Evolutionary conservation across 2,888 invertebrate species (phyloP), one percentile per base, ranked within the genome.

Genomic region (Liodrosophila aerea): DNA sequence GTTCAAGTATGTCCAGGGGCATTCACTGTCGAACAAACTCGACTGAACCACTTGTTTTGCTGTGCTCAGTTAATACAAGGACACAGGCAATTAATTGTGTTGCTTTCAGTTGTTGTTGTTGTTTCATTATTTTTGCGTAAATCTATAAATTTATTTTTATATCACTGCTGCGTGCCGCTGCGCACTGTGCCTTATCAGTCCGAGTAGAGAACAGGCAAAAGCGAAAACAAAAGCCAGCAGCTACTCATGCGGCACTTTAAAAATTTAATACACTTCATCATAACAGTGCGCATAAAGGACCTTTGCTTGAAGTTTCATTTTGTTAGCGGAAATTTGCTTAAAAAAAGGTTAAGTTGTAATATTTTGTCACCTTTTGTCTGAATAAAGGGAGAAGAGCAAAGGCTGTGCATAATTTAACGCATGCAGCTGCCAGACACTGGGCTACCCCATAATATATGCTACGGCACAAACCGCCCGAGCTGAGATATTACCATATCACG

Each of bases 391-490:
- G 15, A n/a, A 34, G 1, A 29, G 64, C 68, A 73, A 76, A 75
- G 59, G 71, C 80, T 77, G 72, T 83, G 83, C 85, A 85, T 85
- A 85, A 85, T 82, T 85, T 84, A 83, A 64, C 70, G 71, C 67
- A 65, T 66, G 58, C 62, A 81, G 57, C 34, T 61, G 56, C 40
- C 53, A 64, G 64, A 67, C 70, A 62, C 2, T 9, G 36, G 51
- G 37, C 37, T 49, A 62, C 52, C 37, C 63, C 62, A 56, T 80
- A 76, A 81, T 76, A 72, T 77, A 77, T 75, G 76, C 77, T 73
- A 71, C 50, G 47, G 39, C 41, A 62, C 39, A 64, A 53, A 8
- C 27, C 5, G 12, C n/a, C 9, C 34, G 43, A 37, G 43, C 13
- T 52, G 52, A 52, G 64, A 65, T 61, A 76, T 76, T 76, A 66